phyloP scores from a whole-genome alignment of 2,888 invertebrate species.

The Orthosia gracilis region DNA sequence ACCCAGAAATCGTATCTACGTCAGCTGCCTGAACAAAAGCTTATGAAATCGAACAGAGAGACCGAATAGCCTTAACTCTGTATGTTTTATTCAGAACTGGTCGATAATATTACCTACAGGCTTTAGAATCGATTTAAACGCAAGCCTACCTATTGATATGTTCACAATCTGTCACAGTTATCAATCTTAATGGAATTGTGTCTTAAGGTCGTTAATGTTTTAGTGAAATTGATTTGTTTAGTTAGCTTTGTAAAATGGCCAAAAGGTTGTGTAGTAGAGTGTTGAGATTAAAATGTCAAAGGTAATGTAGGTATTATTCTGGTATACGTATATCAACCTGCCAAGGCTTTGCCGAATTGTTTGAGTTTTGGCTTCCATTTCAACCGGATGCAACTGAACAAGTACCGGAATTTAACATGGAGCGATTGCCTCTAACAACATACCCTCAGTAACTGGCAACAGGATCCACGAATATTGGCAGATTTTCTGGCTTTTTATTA shows the following conservation, averaged over 20 bases:
- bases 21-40: conserved; percentile 38
- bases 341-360: too few species aligned
- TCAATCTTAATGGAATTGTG: conserved; percentile 35
- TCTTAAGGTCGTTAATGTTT: conserved; percentile 25
- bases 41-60: conserved; percentile 24
- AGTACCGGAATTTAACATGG: too few species aligned
- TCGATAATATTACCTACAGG: conserved; percentile 60
- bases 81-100: conserved; percentile 70
- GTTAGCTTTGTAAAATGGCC: neutral
- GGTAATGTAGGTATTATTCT: too few species aligned
- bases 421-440: too few species aligned
- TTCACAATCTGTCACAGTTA: conserved; percentile 50
- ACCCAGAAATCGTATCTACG: conserved; percentile 24
- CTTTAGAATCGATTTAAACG: conserved; percentile 41
- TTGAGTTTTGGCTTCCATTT: too few species aligned
- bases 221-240: conserved; percentile 20
- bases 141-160: conserved; percentile 47
- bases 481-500: too few species aligned
- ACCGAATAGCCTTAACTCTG: conserved; percentile 16
- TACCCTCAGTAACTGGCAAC: too few species aligned
- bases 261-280: too few species aligned
- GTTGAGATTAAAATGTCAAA: too few species aligned
- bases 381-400: too few species aligned
- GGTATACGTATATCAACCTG: too few species aligned
- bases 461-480: too few species aligned